These are phyloP conservation scores for Larimichthys polyactis DNA, from an alignment of 2,113 vertebrate species.

Conservation along the genomic window DNA sequence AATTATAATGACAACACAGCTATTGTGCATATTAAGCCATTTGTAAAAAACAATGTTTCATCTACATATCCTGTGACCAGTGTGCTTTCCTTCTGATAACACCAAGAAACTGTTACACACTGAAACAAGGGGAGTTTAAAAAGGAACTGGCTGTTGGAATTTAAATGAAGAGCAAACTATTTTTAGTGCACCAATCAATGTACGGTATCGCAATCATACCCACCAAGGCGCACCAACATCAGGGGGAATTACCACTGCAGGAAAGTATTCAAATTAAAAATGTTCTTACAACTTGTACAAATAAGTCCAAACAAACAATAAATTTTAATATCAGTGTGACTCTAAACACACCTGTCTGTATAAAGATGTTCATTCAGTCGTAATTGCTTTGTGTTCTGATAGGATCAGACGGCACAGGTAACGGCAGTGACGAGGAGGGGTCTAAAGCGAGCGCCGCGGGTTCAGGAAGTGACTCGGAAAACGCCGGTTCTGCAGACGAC, in stretches of 20 bases:
- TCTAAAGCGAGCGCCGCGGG: conserved; percentile 94
- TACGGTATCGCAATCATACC: neutral
- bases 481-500: conserved; percentile 87
- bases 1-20: no score
- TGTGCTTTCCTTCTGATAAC: neutral
- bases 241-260: neutral
- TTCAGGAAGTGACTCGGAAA: conserved; percentile 93
- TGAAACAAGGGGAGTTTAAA: neutral
- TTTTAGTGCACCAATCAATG: neutral
- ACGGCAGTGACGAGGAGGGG: conserved; percentile 93
- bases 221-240: neutral
- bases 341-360: no score
- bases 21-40: no score
- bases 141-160: neutral
- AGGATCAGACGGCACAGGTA: conserved; percentile 97
- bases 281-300: no score
- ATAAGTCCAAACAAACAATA: no score
- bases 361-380: neutral
- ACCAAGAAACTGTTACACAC: neutral
- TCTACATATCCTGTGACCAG: neutral
- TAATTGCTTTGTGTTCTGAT: conserved; percentile 38
- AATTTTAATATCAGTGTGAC: no score
- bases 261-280: neutral
- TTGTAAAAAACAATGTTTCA: no score
- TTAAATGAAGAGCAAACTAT: neutral